These are phyloP conservation scores for Linyphia triangularis DNA, from an alignment of 2,888 invertebrate species.

Conservation along the genomic window DNA sequence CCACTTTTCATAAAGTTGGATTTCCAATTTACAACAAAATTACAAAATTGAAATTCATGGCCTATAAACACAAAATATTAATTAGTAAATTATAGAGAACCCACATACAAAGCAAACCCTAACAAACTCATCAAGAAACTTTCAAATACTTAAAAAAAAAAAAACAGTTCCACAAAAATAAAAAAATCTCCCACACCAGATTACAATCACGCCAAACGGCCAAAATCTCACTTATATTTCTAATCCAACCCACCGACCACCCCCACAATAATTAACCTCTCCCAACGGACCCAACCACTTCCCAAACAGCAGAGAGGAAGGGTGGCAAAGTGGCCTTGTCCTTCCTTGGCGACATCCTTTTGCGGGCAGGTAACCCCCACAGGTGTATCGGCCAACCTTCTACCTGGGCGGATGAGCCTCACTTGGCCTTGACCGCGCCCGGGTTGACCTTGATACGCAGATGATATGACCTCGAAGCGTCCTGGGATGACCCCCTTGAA, in stretches of 20 bases:
- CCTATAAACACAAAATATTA: too few relatives aligned
- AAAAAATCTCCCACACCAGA: too few relatives aligned
- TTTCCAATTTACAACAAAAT: too few relatives aligned
- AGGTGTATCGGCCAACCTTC: background rate
- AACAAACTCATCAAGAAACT: too few relatives aligned
- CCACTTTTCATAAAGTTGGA: too few relatives aligned
- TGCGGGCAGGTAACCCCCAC: conserved; percentile 31
- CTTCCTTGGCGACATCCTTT: conserved; percentile 10
- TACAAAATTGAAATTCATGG: too few relatives aligned
- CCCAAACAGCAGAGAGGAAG: background rate
- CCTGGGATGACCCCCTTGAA: conserved; percentile 50
- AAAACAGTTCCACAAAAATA: too few relatives aligned
- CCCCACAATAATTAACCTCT: background rate
- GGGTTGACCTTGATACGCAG: conserved; percentile 47
- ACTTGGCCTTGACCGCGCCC: conserved; percentile 62
- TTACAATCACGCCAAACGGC: too few relatives aligned
- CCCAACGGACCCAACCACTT: background rate
- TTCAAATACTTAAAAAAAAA: too few relatives aligned
- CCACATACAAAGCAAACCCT: too few relatives aligned
- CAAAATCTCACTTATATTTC: too few relatives aligned
- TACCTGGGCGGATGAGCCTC: conserved; percentile 47
- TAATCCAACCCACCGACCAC: background rate
- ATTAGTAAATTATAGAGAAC: too few relatives aligned
- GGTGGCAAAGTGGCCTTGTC: background rate
- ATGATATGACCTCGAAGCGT: conserved; percentile 40